Conservation (phyloP, 2,888 invertebrate genomes). For the Folsomia candida region DNA sequence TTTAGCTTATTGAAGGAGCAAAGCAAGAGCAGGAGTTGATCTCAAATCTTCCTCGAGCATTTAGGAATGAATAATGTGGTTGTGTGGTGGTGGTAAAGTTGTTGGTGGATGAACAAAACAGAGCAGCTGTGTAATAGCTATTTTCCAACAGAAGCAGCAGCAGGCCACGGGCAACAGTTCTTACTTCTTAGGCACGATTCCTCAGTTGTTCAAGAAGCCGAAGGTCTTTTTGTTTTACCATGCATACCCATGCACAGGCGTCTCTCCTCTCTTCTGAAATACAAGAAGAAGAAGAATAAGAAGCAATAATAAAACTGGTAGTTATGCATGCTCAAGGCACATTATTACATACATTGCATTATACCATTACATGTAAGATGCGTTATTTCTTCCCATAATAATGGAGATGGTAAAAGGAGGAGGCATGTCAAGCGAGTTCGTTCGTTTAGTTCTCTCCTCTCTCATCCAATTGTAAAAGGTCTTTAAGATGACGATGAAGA, state of each 20-base stretch:
- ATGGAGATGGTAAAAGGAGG: not conserved
- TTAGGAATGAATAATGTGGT: not conserved
- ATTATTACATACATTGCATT: not conserved
- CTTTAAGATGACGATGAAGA: not conserved
- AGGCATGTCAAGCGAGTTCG: not conserved
- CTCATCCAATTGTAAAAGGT: not conserved
- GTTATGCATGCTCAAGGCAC: not conserved
- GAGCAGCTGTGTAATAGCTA: not conserved
- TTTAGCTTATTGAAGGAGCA: too few species aligned
- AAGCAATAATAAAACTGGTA: not conserved
- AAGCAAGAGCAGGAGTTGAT: slow-evolving; percentile 3
- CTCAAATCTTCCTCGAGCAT: slow-evolving; percentile 8
- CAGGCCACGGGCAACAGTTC: not conserved
- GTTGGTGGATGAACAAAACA: not conserved
- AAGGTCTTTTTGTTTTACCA: not conserved
- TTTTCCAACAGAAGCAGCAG: not conserved
- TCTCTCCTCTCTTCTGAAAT: not conserved
- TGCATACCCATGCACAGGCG: too few species aligned
- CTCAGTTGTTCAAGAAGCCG: not conserved
- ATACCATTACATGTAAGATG: not conserved
- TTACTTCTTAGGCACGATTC: not conserved
- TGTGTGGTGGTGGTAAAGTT: not conserved
- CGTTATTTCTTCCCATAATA: not conserved
- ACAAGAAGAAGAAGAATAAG: too few species aligned
- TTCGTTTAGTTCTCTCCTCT: too few species aligned